Percentiles rank a stretch among this genome's conserved stretches.
These are phyloP conservation scores for Forbesichthys agassizii DNA, from an alignment of 2,113 vertebrate species.

Conservation along the genomic window DNA sequence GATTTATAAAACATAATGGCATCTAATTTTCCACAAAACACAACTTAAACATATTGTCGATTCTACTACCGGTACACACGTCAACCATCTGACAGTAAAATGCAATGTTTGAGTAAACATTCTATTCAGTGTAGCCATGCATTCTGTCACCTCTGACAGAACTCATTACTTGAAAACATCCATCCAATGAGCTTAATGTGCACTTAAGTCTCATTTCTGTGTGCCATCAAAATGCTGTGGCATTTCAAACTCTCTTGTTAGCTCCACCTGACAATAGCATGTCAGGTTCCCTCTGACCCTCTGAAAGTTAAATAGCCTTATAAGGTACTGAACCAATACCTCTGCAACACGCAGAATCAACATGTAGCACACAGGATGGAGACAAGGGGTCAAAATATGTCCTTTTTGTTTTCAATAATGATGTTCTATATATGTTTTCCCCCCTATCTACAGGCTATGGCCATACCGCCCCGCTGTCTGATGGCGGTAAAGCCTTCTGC, in stretches of 20 bases:
- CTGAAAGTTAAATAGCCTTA: neutral
- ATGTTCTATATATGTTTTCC: neutral
- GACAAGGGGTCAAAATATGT: no score
- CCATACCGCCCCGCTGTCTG: constrained; percentile 93
- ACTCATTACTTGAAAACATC: neutral
- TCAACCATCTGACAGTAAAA: neutral
- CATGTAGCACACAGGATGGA: no score
- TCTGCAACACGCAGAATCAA: no score
- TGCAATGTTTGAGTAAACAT: neutral
- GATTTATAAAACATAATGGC: no score
- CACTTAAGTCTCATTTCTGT: constrained; percentile 20
- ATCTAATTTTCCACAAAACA: no score
- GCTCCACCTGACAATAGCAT: constrained; percentile 3
- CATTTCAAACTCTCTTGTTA: constrained; percentile 25
- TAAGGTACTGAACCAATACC: no score
- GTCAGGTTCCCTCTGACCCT: neutral
- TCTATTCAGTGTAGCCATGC: neutral
- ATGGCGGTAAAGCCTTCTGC: constrained; percentile 95
- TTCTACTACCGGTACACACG: no score
- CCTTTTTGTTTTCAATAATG: neutral
- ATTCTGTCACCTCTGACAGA: neutral
- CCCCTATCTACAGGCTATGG: constrained; percentile 84
- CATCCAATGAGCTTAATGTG: neutral
- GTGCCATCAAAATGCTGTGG: neutral
- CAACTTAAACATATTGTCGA: no score